Conservation (phyloP, 2,797 vertebrate genomes). For the Silurus aristotelis region DNA sequence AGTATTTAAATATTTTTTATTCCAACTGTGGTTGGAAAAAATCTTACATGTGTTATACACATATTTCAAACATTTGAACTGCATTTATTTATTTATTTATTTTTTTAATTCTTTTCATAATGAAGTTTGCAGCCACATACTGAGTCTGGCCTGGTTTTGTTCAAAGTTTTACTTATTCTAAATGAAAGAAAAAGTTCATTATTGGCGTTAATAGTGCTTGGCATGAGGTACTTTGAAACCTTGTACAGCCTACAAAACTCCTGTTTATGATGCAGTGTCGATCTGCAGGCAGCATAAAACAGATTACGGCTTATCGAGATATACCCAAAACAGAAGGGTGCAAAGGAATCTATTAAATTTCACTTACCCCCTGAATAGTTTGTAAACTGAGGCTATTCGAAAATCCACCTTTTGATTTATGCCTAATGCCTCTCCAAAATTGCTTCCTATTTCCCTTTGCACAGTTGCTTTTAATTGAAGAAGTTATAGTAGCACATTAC, state of each 20-base stretch:
- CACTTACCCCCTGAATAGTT: slow-evolving; percentile 48
- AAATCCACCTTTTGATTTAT: slow-evolving; percentile 68
- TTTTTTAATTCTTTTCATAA: neutral
- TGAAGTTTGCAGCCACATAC: slow-evolving; percentile 18
- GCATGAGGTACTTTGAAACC: slow-evolving; percentile 21
- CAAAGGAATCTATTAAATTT: slow-evolving; percentile 70
- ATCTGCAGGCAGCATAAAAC: slow-evolving; percentile 57
- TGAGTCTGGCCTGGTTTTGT: slow-evolving; percentile 19
- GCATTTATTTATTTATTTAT: neutral
- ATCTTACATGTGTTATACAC: neutral
- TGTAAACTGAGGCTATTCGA: slow-evolving; percentile 60
- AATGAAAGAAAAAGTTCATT: slow-evolving; percentile 18
- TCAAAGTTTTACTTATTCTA: slow-evolving; percentile 7
- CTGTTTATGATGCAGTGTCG: slow-evolving; percentile 13
- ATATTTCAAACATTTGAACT: slow-evolving; percentile 9
- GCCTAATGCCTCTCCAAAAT: slow-evolving; percentile 71
- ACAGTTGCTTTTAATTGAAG: slow-evolving; percentile 73
- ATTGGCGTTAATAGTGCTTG: slow-evolving; percentile 33
- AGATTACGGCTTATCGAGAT: slow-evolving; percentile 66
- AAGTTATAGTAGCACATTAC: slow-evolving; percentile 78
- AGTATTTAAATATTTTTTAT: slow-evolving; percentile 46
- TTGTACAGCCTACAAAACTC: slow-evolving; percentile 25
- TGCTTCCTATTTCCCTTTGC: slow-evolving; percentile 70
- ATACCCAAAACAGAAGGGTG: slow-evolving; percentile 67
- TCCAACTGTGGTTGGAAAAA: neutral